Evolutionary conservation across 2,888 invertebrate species (phyloP).

Genomic region (Anaspis maculata): DNA sequence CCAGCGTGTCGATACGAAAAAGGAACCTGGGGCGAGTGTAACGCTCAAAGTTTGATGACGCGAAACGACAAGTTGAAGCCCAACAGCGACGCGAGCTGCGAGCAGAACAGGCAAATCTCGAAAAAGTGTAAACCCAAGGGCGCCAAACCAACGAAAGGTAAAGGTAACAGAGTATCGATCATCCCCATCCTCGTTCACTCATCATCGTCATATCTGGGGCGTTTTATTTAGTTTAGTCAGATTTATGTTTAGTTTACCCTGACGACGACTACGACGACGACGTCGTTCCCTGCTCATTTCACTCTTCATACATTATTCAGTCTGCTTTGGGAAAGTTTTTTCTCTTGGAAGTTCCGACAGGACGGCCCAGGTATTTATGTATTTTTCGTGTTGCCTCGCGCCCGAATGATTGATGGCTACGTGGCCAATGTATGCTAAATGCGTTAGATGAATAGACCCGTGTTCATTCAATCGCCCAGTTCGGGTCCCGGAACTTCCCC

Average conservation of each 20-base stretch:
- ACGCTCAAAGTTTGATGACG: slow-evolving; percentile 70
- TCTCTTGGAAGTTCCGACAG: too few relatives aligned
- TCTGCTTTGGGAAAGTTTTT: slow-evolving; percentile 8
- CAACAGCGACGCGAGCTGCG: slow-evolving; percentile 74
- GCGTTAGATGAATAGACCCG: too few relatives aligned
- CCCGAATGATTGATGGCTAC: slow-evolving; percentile 10
- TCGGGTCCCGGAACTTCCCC: too few relatives aligned
- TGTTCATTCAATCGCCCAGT: too few relatives aligned
- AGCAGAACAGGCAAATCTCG: slow-evolving; percentile 71
- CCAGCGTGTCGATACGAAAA: slow-evolving; percentile 84
- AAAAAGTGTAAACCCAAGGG: slow-evolving; percentile 79
- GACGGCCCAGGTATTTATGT: slow-evolving; percentile 9
- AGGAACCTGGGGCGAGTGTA: slow-evolving; percentile 79
- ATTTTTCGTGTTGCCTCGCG: slow-evolving; percentile 9
- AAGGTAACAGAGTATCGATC: slow-evolving; percentile 31
- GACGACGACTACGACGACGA: too few relatives aligned
- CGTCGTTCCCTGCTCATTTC: too few relatives aligned
- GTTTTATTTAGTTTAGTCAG: slow-evolving; percentile 9
- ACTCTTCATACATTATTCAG: slow-evolving; percentile 13
- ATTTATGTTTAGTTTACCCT: slow-evolving; percentile 7
- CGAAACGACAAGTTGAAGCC: slow-evolving; percentile 75
- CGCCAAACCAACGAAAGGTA: slow-evolving; percentile 57
- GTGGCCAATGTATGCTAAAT: slow-evolving; percentile 2
- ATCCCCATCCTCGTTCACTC: slow-evolving; percentile 1
- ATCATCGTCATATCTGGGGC: not conserved